Conservation (phyloP, 2,888 invertebrate genomes). For the Pegoplata infirma region DNA sequence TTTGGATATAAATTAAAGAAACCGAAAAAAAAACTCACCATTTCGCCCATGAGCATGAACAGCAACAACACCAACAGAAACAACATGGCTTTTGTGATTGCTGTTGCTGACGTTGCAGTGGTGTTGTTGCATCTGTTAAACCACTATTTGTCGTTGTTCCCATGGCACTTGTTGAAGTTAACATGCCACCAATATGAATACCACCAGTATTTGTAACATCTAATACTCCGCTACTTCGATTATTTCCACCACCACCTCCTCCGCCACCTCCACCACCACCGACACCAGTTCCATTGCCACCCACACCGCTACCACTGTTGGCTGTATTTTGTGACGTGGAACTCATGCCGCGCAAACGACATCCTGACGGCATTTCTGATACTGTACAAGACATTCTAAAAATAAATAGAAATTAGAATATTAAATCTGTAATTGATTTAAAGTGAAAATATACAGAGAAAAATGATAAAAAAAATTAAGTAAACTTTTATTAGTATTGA, state of each 20-base stretch:
- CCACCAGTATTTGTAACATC: conserved; percentile 68
- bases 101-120: conserved; percentile 73
- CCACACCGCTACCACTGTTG: conserved; percentile 69
- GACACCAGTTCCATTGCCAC: conserved; percentile 60
- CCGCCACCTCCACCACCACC: conserved; percentile 71
- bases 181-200: conserved; percentile 70
- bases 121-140: conserved; percentile 64
- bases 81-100: conserved; percentile 82
- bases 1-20: too few relatives aligned
- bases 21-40: conserved; percentile 76
- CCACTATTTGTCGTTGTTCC: conserved; percentile 64
- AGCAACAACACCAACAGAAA: conserved; percentile 85
- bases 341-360: conserved; percentile 78
- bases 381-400: conserved; percentile 82
- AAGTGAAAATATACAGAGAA: too few relatives aligned
- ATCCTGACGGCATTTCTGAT: conserved; percentile 79
- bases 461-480: too few relatives aligned
- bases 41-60: conserved; percentile 83
- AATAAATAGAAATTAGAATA: background rate
- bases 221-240: conserved; percentile 58
- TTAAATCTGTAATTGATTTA: background rate
- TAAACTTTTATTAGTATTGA: too few relatives aligned
- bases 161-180: conserved; percentile 67
- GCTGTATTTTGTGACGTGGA: conserved; percentile 74
- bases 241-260: conserved; percentile 58